Conservation (phyloP, 2,888 invertebrate species). For the Oasisia sp. region DNA sequence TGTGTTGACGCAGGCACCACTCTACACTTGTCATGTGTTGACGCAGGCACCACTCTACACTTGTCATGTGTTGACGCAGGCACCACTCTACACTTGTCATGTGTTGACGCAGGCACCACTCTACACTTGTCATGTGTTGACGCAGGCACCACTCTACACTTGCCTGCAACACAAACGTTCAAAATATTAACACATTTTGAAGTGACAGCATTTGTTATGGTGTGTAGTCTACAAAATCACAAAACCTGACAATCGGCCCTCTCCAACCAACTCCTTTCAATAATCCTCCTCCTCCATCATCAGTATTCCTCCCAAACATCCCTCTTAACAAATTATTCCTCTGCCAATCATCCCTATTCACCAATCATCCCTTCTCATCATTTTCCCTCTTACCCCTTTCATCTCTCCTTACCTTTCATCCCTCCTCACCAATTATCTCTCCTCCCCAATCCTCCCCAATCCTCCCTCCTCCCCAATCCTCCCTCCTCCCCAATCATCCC, state of each 20-base stretch:
- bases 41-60: no score
- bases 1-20: no score
- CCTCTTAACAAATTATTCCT: background rate
- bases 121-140: no score
- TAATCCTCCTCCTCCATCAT: background rate
- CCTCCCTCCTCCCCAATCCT: no score
- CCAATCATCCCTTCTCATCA: background rate
- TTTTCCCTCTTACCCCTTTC: background rate
- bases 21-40: no score
- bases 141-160: background rate
- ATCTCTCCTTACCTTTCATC: background rate
- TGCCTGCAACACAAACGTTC: background rate
- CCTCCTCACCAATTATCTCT: background rate
- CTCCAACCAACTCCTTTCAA: background rate
- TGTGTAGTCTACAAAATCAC: no score
- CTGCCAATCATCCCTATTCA: background rate
- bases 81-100: no score
- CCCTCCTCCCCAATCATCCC: background rate
- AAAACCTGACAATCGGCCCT: no score
- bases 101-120: no score
- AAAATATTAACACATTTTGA: conserved; percentile 18
- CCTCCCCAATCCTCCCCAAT: no score
- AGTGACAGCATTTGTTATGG: conserved; percentile 8
- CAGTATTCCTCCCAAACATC: no score
- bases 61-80: no score